Conservation (phyloP, 2,888 invertebrate species). For the Drosophila percnosoma region DNA sequence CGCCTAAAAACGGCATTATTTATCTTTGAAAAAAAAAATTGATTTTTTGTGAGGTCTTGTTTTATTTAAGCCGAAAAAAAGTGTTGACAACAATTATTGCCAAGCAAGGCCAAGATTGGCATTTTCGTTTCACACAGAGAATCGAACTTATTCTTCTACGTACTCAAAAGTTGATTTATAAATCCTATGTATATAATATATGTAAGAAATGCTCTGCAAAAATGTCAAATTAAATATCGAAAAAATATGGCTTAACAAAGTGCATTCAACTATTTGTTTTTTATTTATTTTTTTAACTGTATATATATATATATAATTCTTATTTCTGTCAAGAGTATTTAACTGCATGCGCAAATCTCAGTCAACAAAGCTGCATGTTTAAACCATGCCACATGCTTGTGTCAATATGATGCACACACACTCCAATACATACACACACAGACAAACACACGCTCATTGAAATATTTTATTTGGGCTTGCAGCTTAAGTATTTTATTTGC, state of each 20-base stretch:
- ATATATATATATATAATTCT: too few species aligned
- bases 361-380: constrained; percentile 38
- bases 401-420: constrained; percentile 44
- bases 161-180: not conserved
- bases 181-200: not conserved
- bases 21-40: not conserved
- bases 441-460: constrained; percentile 24
- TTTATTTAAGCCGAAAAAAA: not conserved
- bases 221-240: not conserved
- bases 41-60: not conserved
- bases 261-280: not conserved
- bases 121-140: too few species aligned
- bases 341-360: constrained; percentile 33
- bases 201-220: not conserved
- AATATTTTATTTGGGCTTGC: constrained; percentile 55
- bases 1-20: not conserved
- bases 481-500: constrained; percentile 64
- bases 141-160: not conserved
- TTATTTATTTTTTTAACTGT: not conserved
- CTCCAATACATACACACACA: constrained; percentile 6
- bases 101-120: not conserved
- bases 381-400: constrained; percentile 45
- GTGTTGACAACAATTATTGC: not conserved
- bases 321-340: constrained; percentile 36
- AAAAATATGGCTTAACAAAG: not conserved